Conservation (phyloP, 2,888 invertebrate genomes). For the Aphidoletes aphidimyza region DNA sequence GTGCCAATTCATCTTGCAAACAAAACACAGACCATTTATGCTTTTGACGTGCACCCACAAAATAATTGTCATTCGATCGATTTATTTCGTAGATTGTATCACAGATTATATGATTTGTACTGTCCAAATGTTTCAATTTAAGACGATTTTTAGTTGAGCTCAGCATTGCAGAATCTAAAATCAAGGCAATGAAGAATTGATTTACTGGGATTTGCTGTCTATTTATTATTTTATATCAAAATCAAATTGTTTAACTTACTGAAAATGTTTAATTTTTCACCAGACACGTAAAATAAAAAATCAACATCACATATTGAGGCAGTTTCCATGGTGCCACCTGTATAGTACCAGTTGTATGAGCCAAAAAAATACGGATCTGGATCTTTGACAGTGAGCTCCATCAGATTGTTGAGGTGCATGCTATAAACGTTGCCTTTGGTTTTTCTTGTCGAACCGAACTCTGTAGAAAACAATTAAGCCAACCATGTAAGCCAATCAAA, state of each 20-base stretch:
- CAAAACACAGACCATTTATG: not conserved
- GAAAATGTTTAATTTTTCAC: constrained; percentile 16
- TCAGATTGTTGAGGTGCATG: not conserved
- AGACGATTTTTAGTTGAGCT: not conserved
- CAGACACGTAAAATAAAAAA: constrained; percentile 3
- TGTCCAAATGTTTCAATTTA: constrained; percentile 1
- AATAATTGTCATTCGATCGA: constrained; percentile 9
- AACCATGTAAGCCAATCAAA: not conserved
- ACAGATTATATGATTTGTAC: constrained; percentile 20
- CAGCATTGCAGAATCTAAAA: not conserved
- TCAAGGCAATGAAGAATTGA: not conserved
- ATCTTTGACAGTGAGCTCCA: not conserved
- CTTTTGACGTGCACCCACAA: not conserved
- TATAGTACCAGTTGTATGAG: constrained; percentile 47
- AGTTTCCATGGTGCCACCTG: not conserved
- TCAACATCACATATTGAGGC: not conserved
- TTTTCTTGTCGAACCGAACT: not conserved
- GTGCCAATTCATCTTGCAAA: constrained; percentile 17
- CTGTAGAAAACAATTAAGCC: not conserved
- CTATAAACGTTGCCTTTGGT: not conserved
- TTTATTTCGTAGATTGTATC: constrained; percentile 15
- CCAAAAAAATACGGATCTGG: constrained; percentile 46
- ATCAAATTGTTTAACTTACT: constrained; percentile 4
- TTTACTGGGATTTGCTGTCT: not conserved
- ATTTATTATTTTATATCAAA: not conserved